Evolutionary conservation across 2,113 vertebrate genomes (phyloP).

Genomic region (Pan paniscus): DNA sequence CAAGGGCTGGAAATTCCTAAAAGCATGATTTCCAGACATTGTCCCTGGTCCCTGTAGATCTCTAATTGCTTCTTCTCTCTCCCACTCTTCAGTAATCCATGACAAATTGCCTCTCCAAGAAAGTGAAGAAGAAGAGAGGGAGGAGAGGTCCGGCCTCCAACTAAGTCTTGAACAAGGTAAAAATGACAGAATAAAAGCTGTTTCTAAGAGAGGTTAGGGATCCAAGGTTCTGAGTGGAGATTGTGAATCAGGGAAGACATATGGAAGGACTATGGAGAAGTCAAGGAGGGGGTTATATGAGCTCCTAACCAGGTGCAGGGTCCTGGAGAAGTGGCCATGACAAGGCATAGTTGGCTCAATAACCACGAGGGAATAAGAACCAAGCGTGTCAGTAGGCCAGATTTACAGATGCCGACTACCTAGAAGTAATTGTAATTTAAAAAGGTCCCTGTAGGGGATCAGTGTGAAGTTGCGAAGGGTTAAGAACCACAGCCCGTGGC

Average conservation of each 20-base stretch:
- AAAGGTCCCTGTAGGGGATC: not conserved
- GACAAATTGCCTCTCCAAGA: accelerated
- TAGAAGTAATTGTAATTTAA: not conserved
- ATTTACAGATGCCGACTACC: not conserved
- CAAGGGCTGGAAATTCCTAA: not conserved
- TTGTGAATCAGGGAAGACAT: not conserved
- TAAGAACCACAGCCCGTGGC: not conserved
- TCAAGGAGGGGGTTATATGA: not conserved
- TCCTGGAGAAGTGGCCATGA: not conserved
- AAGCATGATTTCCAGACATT: not conserved
- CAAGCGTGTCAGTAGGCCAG: not conserved
- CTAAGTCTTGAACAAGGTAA: slow-evolving; percentile 62
- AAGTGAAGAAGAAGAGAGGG: not conserved
- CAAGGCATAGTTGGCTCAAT: not conserved
- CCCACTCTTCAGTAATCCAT: not conserved
- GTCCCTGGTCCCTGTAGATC: not conserved
- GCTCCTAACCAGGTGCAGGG: not conserved
- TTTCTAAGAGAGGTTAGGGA: not conserved
- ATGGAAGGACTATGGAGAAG: not conserved
- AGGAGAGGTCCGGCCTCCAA: not conserved
- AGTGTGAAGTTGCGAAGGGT: not conserved
- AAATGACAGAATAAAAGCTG: not conserved
- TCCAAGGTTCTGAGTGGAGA: not conserved
- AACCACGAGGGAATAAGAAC: not conserved
- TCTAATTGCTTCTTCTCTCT: not conserved